Conservation (phyloP, 1,140 invertebrate species). For the Physella acuta region DNA sequence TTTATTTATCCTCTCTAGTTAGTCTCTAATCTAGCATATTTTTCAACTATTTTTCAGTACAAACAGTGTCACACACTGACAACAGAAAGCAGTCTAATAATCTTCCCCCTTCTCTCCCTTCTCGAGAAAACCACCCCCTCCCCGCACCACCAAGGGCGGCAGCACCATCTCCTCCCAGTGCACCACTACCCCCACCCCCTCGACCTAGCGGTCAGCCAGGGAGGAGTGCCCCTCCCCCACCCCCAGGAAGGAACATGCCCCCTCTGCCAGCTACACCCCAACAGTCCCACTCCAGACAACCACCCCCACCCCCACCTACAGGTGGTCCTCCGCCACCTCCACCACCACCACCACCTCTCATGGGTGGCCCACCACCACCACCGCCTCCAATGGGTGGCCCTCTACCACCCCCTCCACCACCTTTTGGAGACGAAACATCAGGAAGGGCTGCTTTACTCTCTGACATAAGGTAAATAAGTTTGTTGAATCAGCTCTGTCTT, state of each 20-base stretch:
- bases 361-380: constrained; percentile 33
- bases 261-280: constrained; percentile 36
- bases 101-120: too few species aligned
- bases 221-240: constrained; percentile 25
- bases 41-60: too few species aligned
- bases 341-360: constrained; percentile 33
- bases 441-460: constrained; percentile 73
- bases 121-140: constrained; percentile 28
- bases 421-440: constrained; percentile 57
- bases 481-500: too few species aligned
- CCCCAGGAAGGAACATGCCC: constrained; percentile 32
- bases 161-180: constrained; percentile 34
- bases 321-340: constrained; percentile 25
- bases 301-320: constrained; percentile 36
- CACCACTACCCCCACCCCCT: constrained; percentile 25
- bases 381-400: constrained; percentile 23
- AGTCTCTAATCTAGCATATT: too few species aligned
- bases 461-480: constrained; percentile 67
- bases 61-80: too few species aligned
- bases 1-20: too few species aligned
- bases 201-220: constrained; percentile 23
- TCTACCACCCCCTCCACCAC: constrained; percentile 29
- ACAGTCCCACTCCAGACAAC: constrained; percentile 32
- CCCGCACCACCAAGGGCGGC: constrained; percentile 30
- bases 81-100: too few species aligned